These are phyloP conservation scores for Erynnis tages DNA, from an alignment of 2,888 invertebrate genomes.

Conservation along the genomic window DNA sequence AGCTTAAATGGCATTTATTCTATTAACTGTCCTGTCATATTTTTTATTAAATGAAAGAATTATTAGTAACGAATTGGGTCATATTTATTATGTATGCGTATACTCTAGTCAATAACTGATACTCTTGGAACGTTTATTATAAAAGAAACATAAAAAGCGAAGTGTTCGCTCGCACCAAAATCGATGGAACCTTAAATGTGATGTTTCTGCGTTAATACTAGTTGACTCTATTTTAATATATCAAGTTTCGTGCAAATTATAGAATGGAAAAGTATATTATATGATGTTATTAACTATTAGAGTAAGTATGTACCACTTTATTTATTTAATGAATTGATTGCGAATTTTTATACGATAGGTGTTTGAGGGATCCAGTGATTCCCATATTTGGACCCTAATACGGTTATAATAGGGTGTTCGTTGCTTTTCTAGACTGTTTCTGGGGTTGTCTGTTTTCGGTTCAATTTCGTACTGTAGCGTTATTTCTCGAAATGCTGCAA, in stretches of 20 bases:
- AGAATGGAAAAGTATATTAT: constrained; percentile 21
- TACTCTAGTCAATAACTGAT: constrained; percentile 21
- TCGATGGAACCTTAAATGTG: constrained; percentile 54
- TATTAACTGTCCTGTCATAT: too few species aligned
- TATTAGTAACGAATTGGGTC: background rate
- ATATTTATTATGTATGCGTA: constrained; percentile 5
- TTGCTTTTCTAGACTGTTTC: constrained; percentile 37
- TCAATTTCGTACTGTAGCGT: constrained; percentile 12
- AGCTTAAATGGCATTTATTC: too few species aligned
- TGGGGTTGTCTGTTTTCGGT: constrained; percentile 18
- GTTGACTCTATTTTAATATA: constrained; percentile 72
- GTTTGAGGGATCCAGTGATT: constrained; percentile 27
- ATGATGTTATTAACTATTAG: constrained; percentile 71
- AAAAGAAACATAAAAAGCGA: background rate
- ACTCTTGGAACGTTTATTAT: constrained; percentile 9
- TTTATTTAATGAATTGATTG: constrained; percentile 56
- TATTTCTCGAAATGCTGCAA: background rate
- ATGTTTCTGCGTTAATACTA: constrained; percentile 63
- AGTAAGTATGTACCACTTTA: constrained; percentile 59
- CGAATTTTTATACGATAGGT: constrained; percentile 35
- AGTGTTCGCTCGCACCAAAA: constrained; percentile 59
- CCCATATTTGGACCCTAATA: constrained; percentile 35
- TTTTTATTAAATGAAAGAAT: too few species aligned
- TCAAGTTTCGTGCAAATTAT: constrained; percentile 61
- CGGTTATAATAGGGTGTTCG: constrained; percentile 32